Evolutionary conservation across 1,140 invertebrate genomes (phyloP).

Genomic region (Cherax quadricarinatus): DNA sequence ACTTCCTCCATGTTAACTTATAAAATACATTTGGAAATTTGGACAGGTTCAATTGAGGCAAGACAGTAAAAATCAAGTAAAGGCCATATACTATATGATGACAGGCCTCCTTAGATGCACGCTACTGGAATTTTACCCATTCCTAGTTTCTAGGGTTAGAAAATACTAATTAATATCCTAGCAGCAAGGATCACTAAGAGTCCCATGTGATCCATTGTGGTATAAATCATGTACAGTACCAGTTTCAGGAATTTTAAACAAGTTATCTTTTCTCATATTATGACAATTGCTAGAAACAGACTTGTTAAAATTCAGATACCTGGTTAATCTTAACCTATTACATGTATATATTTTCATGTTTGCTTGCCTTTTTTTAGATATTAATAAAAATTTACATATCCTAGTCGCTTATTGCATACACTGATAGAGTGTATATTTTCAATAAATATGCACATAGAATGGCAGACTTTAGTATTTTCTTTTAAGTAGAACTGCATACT

Average conservation of each 20-base stretch:
- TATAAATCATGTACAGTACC: conserved; percentile 13
- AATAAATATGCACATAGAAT: conserved; percentile 34
- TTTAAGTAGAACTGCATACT: conserved; percentile 58
- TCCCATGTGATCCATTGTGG: conserved; percentile 35
- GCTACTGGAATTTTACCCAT: conserved; percentile 50
- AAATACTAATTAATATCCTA: conserved; percentile 29
- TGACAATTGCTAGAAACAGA: conserved; percentile 12
- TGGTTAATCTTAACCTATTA: conserved; percentile 9
- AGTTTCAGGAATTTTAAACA: conserved; percentile 26
- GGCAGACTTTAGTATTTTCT: conserved; percentile 48
- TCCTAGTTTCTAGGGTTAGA: conserved; percentile 48
- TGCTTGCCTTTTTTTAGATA: conserved; percentile 45
- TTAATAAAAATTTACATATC: not conserved
- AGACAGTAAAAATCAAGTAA: conserved; percentile 15
- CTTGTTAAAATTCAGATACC: conserved; percentile 23
- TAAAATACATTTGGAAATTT: conserved; percentile 17
- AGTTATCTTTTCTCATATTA: conserved; percentile 31
- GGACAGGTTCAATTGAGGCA: conserved; percentile 33
- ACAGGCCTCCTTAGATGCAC: conserved; percentile 61
- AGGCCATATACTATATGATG: conserved; percentile 50
- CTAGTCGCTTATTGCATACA: conserved; percentile 48
- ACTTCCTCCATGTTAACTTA: not conserved
- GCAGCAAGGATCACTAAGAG: conserved; percentile 46
- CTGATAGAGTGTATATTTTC: conserved; percentile 40
- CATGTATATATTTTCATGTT: conserved; percentile 23